Evolutionary conservation across 1,140 invertebrate species (phyloP).

Genomic region (Asbolus verrucosus): DNA sequence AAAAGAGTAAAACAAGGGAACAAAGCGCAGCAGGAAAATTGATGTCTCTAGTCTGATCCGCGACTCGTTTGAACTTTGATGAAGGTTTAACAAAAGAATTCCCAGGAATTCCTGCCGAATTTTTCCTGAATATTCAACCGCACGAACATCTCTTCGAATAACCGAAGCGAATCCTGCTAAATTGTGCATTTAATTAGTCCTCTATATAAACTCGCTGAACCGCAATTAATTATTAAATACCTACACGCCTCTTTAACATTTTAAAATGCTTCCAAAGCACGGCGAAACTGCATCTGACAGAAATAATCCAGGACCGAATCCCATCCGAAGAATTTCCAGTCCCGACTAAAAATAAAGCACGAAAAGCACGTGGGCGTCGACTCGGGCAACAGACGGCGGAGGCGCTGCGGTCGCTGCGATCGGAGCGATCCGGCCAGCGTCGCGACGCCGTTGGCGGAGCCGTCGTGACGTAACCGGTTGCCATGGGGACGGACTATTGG

Average conservation of each 20-base stretch:
- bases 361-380: constrained; percentile 30
- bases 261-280: background rate
- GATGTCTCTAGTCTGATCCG: constrained; percentile 6
- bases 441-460: constrained; percentile 45
- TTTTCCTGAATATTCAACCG: background rate
- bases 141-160: background rate
- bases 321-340: background rate
- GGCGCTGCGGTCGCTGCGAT: background rate
- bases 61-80: constrained; percentile 14
- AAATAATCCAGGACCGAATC: constrained; percentile 10
- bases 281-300: constrained; percentile 25
- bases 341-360: constrained; percentile 32
- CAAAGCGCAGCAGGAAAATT: background rate
- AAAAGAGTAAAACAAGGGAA: background rate
- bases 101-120: constrained; percentile 6
- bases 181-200: constrained; percentile 23
- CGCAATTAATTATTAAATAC: constrained; percentile 31
- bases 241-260: constrained; percentile 1
- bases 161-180: background rate
- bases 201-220: constrained; percentile 7
- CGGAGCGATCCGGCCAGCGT: background rate
- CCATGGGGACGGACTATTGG: constrained; percentile 42
- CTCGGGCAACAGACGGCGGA: background rate
- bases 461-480: constrained; percentile 37
- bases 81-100: constrained; percentile 9